A percentile compares a stretch with the other conserved stretches of the same genome.
These are phyloP conservation scores for Drosophila planitibia DNA, from an alignment of 2,888 invertebrate genomes.

Conservation along the genomic window DNA sequence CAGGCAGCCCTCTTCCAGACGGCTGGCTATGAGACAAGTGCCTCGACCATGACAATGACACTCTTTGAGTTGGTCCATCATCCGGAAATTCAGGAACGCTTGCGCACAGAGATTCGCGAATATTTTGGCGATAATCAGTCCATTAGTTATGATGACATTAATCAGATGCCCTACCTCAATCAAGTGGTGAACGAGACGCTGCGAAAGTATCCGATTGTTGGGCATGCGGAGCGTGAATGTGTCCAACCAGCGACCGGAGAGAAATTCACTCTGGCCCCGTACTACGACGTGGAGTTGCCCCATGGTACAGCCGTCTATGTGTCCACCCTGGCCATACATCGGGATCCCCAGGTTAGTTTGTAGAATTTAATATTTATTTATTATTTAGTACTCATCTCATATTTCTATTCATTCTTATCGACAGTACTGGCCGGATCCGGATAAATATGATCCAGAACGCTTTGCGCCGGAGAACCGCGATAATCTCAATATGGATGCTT, in stretches of 20 bases:
- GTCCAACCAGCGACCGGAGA: constrained; percentile 54
- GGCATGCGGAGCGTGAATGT: constrained; percentile 69
- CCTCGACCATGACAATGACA: constrained; percentile 84
- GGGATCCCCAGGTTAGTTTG: constrained; percentile 67
- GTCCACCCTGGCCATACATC: constrained; percentile 69
- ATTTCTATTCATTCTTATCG: not conserved
- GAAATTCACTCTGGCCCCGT: constrained; percentile 68
- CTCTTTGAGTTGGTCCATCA: constrained; percentile 84
- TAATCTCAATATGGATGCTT: constrained; percentile 65
- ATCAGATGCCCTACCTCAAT: constrained; percentile 85
- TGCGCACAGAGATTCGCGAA: constrained; percentile 84
- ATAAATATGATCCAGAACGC: constrained; percentile 74
- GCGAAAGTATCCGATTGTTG: constrained; percentile 79
- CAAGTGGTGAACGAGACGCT: constrained; percentile 82
- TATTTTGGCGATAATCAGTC: constrained; percentile 58
- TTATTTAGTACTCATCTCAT: not conserved
- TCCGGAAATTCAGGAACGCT: constrained; percentile 82
- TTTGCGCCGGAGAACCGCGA: constrained; percentile 69
- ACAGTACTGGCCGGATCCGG: constrained; percentile 76
- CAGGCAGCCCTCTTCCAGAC: constrained; percentile 83
- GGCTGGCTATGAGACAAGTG: constrained; percentile 83
- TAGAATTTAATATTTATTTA: not conserved
- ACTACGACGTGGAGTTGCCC: constrained; percentile 66
- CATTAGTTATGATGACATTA: constrained; percentile 83
- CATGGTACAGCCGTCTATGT: constrained; percentile 72